Base-by-base conservation (phyloP, 2,113 vertebrate genomes). In the Hyaena hyaena region DNA sequence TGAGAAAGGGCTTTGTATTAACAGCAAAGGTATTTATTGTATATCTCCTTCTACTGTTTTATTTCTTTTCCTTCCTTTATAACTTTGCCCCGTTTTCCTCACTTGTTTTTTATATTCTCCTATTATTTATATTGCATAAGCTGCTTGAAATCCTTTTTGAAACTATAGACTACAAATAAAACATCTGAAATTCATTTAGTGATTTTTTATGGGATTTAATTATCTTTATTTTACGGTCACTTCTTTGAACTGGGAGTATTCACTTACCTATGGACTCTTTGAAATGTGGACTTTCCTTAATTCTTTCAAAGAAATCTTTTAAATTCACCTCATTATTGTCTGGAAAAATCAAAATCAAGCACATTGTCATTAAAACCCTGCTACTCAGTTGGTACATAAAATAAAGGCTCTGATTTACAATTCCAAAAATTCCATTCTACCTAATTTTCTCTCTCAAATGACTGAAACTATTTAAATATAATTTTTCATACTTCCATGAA, bases 241-340 rank as follows among this genome's bases (percentile, higher is more conserved):
- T 76, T 55, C 45, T 88, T 74, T 83, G 35, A 85, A 82, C 8
- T 50, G 93, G 23, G 66, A 92, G 6, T 68, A 74, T 50, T 97
- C 82, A 96, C 97, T 84, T 96, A 97, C 96, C 95, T 93, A 66
- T 45, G 21, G 76, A 93, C 16, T 82, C 79, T 79, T 93, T 69
- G 66, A 97, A 98, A 31, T n/a, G 14, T 48, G 39, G 7, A 65
- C 43, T 97, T 83, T 88, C 35, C 39, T 85, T 94, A 45, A 97
- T 48, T 71, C 31, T 61, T 45, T 10, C 69, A 66, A 97, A 86
- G 65, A 98, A 96, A 48, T 98, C 97, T 83, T 97, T 96, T 94
- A 98, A 82, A 71, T 96, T 33, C 28, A 97, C 92, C 10, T 68
- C 76, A 43, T 48, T 71, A 61, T 93, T 61, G 61, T 96, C 97